Evolutionary conservation across 1,140 invertebrate genomes (phyloP).

Genomic region (Cryptotermes secundus): DNA sequence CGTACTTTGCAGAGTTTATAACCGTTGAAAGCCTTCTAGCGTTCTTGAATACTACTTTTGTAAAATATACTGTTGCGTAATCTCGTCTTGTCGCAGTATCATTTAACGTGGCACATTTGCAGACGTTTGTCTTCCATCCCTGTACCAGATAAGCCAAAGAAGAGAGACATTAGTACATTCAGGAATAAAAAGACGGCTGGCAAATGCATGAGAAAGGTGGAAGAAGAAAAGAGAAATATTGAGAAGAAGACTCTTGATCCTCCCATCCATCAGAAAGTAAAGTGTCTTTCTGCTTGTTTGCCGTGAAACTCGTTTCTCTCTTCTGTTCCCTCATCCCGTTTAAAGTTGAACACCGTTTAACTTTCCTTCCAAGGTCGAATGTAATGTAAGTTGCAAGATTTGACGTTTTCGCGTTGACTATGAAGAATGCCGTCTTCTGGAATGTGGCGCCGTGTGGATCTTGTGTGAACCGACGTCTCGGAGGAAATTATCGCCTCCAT

Average conservation of each 20-base stretch:
- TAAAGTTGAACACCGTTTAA: slow-evolving; percentile 15
- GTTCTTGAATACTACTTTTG: neutral
- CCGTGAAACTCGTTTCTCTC: neutral
- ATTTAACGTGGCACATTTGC: neutral
- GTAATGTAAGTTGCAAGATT: no score
- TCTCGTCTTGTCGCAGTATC: neutral
- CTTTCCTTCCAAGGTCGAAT: neutral
- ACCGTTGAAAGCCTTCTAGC: neutral
- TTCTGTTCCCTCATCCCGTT: slow-evolving; percentile 1
- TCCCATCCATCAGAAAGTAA: slow-evolving; percentile 12
- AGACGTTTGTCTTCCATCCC: neutral
- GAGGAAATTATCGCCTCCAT: no score
- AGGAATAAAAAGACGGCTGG: neutral
- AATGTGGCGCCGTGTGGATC: no score
- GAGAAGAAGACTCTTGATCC: neutral
- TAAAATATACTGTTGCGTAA: neutral
- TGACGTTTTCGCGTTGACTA: no score
- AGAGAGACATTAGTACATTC: slow-evolving; percentile 13
- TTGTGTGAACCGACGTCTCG: no score
- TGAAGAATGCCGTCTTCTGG: no score
- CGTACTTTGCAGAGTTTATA: neutral
- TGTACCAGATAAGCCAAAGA: slow-evolving; percentile 3
- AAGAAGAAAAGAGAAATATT: slow-evolving; percentile 6
- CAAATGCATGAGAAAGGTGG: neutral
- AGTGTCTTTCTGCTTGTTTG: slow-evolving; percentile 14